These are phyloP conservation scores for Eurytoma californica DNA, from an alignment of 2,888 invertebrate species.

Conservation along the genomic window DNA sequence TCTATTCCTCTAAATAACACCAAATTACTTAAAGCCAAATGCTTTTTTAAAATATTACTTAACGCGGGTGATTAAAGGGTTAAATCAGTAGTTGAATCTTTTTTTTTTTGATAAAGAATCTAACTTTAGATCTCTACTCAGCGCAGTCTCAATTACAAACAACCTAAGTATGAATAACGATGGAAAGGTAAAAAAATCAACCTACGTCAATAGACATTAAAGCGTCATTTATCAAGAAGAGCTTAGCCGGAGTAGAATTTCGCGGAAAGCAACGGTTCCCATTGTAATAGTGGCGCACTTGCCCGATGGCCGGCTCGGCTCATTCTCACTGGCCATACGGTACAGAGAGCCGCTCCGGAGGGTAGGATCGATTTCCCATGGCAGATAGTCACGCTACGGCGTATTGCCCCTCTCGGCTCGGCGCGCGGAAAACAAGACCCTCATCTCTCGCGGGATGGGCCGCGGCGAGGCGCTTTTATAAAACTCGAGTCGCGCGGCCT, in stretches of 20 bases:
- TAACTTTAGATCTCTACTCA: too few species aligned
- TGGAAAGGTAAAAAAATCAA: too few species aligned
- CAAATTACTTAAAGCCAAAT: too few species aligned
- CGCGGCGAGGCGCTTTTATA: neutral
- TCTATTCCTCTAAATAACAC: too few species aligned
- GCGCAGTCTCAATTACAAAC: too few species aligned
- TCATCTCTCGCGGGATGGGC: neutral
- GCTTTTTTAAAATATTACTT: too few species aligned
- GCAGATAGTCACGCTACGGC: slow-evolving; percentile 43
- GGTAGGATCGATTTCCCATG: slow-evolving; percentile 39
- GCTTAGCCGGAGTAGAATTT: neutral
- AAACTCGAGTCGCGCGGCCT: neutral
- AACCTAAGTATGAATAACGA: too few species aligned
- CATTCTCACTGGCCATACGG: slow-evolving; percentile 10
- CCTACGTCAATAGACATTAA: too few species aligned
- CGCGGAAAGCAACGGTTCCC: slow-evolving; percentile 22
- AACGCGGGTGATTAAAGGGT: too few species aligned
- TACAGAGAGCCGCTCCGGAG: neutral
- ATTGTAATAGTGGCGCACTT: slow-evolving; percentile 20
- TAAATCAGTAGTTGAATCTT: too few species aligned
- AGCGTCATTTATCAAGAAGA: too few species aligned
- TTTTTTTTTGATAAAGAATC: too few species aligned
- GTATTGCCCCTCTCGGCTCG: neutral
- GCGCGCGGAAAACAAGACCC: slow-evolving; percentile 4
- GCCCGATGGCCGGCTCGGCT: neutral